Base-by-base conservation (phyloP, 1,140 invertebrate genomes). In the Pectinophora gossypiella region DNA sequence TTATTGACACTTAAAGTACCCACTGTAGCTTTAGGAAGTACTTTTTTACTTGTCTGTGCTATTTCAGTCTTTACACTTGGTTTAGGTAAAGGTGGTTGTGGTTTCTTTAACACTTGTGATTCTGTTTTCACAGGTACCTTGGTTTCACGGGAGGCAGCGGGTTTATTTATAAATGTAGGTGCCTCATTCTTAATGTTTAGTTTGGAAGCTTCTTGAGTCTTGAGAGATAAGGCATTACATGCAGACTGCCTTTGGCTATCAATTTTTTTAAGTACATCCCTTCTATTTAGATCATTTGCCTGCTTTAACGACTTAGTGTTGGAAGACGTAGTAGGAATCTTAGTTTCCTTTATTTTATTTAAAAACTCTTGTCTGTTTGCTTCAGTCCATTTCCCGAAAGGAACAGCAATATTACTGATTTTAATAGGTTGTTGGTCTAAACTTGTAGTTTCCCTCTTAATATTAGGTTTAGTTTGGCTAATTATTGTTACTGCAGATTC, bases 321-420 rank as follows among this genome's bases (percentile, higher is more conserved):
- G 1, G 76, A 68, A 49, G 56, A 72, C 48, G 54, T 74, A 13
- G 68, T 61, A 15, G 76, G 61, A 9, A 79, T 54, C 66, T 78
- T 87, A 7, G 68, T 54, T 71, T 83, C 81, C 56, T 83, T 84
- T 48, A 87, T 77, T 74, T 85, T 85, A 56, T 84, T 81, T 35
- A 87, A 58, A 69, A 84, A 87, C 49, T 77, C 80, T 67, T 87
- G 82, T 45, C 76, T 74, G 46, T 87, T 82, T 3, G 69, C 81
- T 55, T 80, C 78, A 22, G 84, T 87, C 84, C 84, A 87, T 61
- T 79, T 76, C 9, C 84, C 84, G 67, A 87, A 87, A 19, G 84
- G 84, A 40, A 87, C 81, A 47, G 73, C 68, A 27, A 60, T 56
- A 61, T 76, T 66, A 49, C 72, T 72, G 59, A 68, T 72, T 42